Conservation (phyloP, 1,140 invertebrate genomes). For the Drosophila gunungcola region DNA sequence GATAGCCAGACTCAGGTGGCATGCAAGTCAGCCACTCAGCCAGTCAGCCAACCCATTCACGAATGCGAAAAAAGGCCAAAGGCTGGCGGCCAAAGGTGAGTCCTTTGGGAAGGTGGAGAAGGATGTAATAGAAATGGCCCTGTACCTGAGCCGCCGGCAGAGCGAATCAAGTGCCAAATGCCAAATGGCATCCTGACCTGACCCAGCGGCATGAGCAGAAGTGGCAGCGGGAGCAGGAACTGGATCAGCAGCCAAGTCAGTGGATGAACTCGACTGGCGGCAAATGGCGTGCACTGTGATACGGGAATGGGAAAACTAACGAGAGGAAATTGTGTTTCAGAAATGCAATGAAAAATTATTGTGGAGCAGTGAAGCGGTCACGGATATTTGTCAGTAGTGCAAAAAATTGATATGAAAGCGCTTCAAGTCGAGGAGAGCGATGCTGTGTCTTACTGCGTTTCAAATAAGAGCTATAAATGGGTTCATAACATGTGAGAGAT, state of each 20-base stretch:
- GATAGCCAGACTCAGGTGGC: constrained; percentile 39
- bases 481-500: neutral
- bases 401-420: constrained; percentile 7
- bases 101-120: neutral
- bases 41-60: constrained; percentile 22
- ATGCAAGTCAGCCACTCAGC: neutral
- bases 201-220: constrained; percentile 11
- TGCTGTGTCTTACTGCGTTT: neutral
- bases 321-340: constrained; percentile 38
- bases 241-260: constrained; percentile 15
- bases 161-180: constrained; percentile 67
- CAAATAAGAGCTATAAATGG: constrained; percentile 23
- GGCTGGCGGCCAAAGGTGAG: constrained; percentile 49
- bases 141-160: constrained; percentile 1
- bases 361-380: constrained; percentile 16
- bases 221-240: neutral
- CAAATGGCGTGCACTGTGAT: constrained; percentile 38
- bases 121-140: neutral
- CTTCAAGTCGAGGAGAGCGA: constrained; percentile 4
- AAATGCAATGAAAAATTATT: constrained; percentile 46
- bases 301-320: constrained; percentile 5
- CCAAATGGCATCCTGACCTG: constrained; percentile 56
- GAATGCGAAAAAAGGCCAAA: constrained; percentile 47
- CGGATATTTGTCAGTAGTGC: constrained; percentile 9
- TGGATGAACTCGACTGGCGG: constrained; percentile 7